Conservation (phyloP, 2,113 vertebrate genomes). For the Geococcyx californianus region DNA sequence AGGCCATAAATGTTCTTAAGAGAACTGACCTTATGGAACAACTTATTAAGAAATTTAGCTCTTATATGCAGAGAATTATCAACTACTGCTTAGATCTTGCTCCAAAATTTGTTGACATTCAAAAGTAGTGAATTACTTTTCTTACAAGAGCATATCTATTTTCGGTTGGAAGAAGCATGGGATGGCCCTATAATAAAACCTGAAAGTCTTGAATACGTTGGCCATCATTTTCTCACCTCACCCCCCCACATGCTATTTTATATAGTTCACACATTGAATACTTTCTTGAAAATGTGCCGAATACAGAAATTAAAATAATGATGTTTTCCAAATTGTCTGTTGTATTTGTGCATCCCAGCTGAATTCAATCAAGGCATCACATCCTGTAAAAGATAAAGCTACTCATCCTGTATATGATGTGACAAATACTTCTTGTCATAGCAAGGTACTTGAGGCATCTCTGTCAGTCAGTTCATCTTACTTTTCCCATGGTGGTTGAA, state of each 20-base stretch:
- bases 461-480: neutral
- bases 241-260: neutral
- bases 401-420: neutral
- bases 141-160: neutral
- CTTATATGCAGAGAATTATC: neutral
- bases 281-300: neutral
- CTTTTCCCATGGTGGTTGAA: neutral
- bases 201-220: neutral
- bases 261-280: neutral
- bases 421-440: neutral
- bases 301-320: neutral
- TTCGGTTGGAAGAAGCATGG: neutral
- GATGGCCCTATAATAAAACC: neutral
- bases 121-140: neutral
- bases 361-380: neutral
- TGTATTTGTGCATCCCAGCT: neutral
- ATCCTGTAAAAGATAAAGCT: neutral
- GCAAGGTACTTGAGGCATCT: neutral
- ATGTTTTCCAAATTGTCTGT: neutral
- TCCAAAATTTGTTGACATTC: neutral
- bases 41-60: neutral
- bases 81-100: neutral
- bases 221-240: neutral
- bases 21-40: neutral
- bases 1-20: neutral